phyloP scores from a whole-genome alignment of 2,888 invertebrate species.

The Diabrotica balteata region DNA sequence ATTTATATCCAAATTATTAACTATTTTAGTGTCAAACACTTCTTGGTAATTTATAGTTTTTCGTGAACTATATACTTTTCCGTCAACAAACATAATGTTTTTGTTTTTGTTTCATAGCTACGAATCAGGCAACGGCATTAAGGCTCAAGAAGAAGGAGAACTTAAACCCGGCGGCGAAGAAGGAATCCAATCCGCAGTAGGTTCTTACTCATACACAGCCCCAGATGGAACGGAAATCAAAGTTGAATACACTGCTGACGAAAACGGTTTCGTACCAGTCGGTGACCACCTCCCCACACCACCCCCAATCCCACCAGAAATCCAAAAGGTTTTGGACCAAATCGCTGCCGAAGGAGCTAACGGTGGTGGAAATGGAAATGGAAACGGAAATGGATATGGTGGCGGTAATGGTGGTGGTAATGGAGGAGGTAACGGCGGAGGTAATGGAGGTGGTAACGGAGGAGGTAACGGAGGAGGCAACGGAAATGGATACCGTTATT shows the following conservation, averaged over 20 bases:
- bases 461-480: conserved; percentile 3
- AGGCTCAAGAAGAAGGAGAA: conserved; percentile 68
- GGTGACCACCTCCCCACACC: conserved; percentile 68
- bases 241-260: conserved; percentile 70
- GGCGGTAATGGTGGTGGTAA: conserved; percentile 41
- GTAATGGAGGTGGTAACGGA: conserved; percentile 31
- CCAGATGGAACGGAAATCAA: conserved; percentile 68
- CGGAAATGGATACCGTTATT: conserved; percentile 40
- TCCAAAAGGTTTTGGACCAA: conserved; percentile 65
- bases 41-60: no score
- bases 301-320: conserved; percentile 72
- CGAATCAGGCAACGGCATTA: conserved; percentile 70
- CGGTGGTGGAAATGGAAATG: conserved; percentile 43
- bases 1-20: no score
- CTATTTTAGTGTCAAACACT: no score
- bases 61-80: no score
- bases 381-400: conserved; percentile 45
- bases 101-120: conserved; percentile 58
- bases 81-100: no score
- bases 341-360: conserved; percentile 61
- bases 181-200: conserved; percentile 65
- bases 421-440: conserved; percentile 29
- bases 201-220: conserved; percentile 70
- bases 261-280: conserved; percentile 69
- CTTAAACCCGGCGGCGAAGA: conserved; percentile 67